A percentile compares a stretch with the other conserved stretches of the same genome.
Evolutionary conservation across 2,797 vertebrate species (phyloP).

Genomic region (Aldrovandia affinis): DNA sequence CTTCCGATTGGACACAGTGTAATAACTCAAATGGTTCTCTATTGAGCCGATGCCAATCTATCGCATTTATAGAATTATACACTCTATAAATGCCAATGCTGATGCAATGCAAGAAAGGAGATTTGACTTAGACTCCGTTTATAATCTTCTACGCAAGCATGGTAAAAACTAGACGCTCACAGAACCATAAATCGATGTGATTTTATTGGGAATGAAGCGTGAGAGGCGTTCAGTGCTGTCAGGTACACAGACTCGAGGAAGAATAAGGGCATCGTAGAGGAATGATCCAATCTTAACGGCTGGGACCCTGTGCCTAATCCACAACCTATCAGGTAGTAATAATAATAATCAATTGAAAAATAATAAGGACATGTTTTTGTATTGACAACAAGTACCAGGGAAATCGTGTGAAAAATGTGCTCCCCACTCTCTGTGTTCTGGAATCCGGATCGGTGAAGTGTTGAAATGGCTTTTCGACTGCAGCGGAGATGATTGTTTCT

Average conservation of each 20-base stretch:
- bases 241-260: neutral
- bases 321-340: neutral
- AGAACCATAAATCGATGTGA: too few species aligned
- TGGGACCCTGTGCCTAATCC: neutral
- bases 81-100: neutral
- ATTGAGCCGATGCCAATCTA: neutral
- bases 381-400: neutral
- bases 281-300: neutral
- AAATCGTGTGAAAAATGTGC: neutral
- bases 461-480: slow-evolving; percentile 11
- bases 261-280: neutral
- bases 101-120: neutral
- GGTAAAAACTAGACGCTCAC: too few species aligned
- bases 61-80: neutral
- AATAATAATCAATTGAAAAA: neutral
- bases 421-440: neutral
- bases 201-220: neutral
- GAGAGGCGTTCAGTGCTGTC: too few species aligned
- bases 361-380: neutral
- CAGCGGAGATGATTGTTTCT: slow-evolving; percentile 7
- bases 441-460: neutral
- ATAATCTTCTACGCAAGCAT: neutral
- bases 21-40: neutral
- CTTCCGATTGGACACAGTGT: neutral
- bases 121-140: neutral